A percentile compares a stretch with the other conserved stretches of the same genome.
These are phyloP conservation scores for Protosalanx chinensis DNA, from an alignment of 2,797 vertebrate genomes.

Conservation along the genomic window DNA sequence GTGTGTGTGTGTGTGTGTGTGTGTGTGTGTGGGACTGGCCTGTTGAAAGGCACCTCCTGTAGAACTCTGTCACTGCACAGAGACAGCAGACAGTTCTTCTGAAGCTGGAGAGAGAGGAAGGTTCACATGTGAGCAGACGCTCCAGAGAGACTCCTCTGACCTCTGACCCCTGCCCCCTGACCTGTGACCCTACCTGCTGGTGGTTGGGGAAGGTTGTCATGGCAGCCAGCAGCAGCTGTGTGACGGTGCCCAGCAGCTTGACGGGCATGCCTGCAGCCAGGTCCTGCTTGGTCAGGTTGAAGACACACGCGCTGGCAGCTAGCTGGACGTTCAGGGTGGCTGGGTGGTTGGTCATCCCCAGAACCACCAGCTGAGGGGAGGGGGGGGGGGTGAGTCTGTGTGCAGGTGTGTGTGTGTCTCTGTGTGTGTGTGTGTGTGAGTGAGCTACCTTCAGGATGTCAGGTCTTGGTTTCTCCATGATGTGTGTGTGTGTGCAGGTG, in stretches of 20 bases:
- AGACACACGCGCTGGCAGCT: constrained; percentile 96
- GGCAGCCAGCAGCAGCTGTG: constrained; percentile 92
- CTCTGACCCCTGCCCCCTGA: background rate
- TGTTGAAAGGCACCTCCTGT: constrained; percentile 98
- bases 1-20: background rate
- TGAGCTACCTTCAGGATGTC: background rate
- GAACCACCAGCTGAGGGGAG: constrained; percentile 83
- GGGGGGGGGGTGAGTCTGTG: background rate
- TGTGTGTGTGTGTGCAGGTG: background rate
- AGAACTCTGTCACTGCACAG: constrained; percentile 98
- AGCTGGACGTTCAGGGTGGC: constrained; percentile 94
- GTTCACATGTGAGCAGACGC: constrained; percentile 17
- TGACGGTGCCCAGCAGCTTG: constrained; percentile 86
- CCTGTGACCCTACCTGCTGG: constrained; percentile 81
- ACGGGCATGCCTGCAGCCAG: constrained; percentile 94
- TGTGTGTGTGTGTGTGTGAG: background rate
- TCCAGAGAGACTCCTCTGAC: background rate
- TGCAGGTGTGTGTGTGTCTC: too few species aligned
- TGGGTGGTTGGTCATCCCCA: constrained; percentile 97
- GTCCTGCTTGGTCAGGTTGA: constrained; percentile 98
- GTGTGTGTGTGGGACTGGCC: constrained; percentile 65
- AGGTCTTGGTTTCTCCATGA: too few species aligned
- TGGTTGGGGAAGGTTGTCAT: constrained; percentile 99
- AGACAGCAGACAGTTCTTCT: constrained; percentile 97
- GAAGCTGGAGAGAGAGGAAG: constrained; percentile 76